phyloP scores from a whole-genome alignment of 2,113 vertebrate genomes.

The Rhinopomastus cyanomelas region DNA sequence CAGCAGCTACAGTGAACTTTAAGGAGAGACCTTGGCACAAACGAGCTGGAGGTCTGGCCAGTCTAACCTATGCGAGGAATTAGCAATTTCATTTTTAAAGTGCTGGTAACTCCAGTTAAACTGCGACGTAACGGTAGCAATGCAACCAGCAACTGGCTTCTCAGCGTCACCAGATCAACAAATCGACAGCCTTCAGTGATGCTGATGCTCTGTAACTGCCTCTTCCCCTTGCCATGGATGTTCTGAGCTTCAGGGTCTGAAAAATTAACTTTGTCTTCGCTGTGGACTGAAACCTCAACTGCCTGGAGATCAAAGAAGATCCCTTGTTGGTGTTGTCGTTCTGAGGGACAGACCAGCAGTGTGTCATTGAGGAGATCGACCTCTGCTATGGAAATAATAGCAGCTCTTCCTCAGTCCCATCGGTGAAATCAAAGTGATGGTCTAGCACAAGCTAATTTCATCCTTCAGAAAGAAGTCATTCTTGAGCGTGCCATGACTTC shows the following conservation, averaged over 20 bases:
- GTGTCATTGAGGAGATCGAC: constrained; percentile 60
- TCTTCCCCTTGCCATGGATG: neutral
- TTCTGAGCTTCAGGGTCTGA: neutral
- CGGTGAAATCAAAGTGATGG: constrained; percentile 74
- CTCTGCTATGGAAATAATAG: constrained; percentile 71
- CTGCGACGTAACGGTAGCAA: neutral
- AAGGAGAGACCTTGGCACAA: neutral
- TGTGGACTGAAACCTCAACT: constrained; percentile 52
- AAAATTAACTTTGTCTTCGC: constrained; percentile 45
- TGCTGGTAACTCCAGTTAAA: constrained; percentile 26
- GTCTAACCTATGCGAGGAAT: neutral
- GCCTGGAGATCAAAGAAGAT: constrained; percentile 72
- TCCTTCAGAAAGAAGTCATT: constrained; percentile 65
- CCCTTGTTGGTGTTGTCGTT: constrained; percentile 64
- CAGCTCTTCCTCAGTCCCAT: constrained; percentile 65
- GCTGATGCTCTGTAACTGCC: neutral
- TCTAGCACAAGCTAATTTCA: constrained; percentile 73
- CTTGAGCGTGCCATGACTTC: constrained; percentile 50
- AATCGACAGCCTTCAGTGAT: constrained; percentile 11
- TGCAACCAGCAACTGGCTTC: constrained; percentile 7
- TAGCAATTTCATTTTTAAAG: constrained; percentile 40
- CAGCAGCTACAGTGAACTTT: neutral
- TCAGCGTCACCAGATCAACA: constrained; percentile 29
- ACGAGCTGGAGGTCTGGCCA: neutral
- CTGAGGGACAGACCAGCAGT: constrained; percentile 71